A percentile compares a stretch with the other conserved stretches of the same genome.
Evolutionary conservation across 2,888 invertebrate genomes (phyloP).

Genomic region (Philonicus albiceps): DNA sequence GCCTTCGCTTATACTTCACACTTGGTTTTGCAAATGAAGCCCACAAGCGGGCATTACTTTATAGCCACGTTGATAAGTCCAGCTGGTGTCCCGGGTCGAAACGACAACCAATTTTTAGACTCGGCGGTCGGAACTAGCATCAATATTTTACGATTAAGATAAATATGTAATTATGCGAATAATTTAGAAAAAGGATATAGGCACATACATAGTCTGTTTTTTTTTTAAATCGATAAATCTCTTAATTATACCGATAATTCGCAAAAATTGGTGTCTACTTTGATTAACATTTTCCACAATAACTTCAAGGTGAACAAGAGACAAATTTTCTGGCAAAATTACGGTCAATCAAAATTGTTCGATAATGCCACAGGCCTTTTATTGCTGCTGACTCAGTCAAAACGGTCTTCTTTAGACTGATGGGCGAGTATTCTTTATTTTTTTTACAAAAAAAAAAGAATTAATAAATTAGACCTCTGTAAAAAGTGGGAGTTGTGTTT

Average conservation of each 20-base stretch:
- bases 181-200: no score
- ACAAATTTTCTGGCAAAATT: conserved; percentile 51
- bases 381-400: background rate
- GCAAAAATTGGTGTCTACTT: background rate
- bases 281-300: background rate
- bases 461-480: background rate
- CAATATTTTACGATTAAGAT: no score
- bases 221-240: background rate
- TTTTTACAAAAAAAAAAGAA: background rate
- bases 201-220: no score
- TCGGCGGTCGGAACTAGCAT: no score
- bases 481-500: conserved; percentile 4
- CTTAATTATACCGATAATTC: background rate
- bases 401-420: background rate
- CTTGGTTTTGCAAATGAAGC: no score
- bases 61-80: no score
- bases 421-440: background rate
- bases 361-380: background rate
- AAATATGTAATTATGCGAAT: no score
- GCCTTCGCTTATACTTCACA: no score
- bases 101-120: no score
- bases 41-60: no score
- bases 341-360: conserved; percentile 51
- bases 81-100: no score
- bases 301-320: conserved; percentile 2